Percentiles rank a stretch among this genome's conserved stretches.
Evolutionary conservation across 92 coral and sea anemone species (phyloP).

Genomic region (Siderastrea siderea): DNA sequence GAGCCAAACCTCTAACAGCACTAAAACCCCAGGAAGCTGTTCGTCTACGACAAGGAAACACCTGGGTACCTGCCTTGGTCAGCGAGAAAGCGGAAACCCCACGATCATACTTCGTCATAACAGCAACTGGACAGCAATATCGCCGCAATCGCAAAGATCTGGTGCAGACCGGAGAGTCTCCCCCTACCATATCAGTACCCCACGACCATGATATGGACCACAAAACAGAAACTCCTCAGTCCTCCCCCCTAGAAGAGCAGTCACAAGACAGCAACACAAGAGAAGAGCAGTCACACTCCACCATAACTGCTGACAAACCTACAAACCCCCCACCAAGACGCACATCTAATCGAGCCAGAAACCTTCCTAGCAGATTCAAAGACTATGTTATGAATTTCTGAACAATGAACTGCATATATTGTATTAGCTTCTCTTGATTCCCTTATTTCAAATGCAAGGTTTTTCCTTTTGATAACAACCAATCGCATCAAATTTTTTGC

Average conservation of each 20-base stretch:
- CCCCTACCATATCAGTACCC: too few relatives aligned
- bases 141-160: constrained; percentile 49
- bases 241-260: too few relatives aligned
- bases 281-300: constrained; percentile 13
- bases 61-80: constrained; percentile 18
- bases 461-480: too few relatives aligned
- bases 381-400: too few relatives aligned
- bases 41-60: constrained; percentile 58
- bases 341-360: constrained; percentile 22
- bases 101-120: constrained; percentile 57
- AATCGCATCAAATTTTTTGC: too few relatives aligned
- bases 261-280: too few relatives aligned
- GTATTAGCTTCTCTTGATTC: too few relatives aligned
- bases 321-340: constrained; percentile 30
- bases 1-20: constrained; percentile 40
- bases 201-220: too few relatives aligned
- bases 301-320: constrained; percentile 15
- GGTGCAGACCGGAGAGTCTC: constrained; percentile 37
- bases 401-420: too few relatives aligned
- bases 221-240: constrained; percentile 30
- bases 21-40: constrained; percentile 60
- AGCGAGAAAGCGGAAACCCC: constrained; percentile 42
- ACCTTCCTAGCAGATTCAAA: too few relatives aligned
- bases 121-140: constrained; percentile 62
- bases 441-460: too few relatives aligned